Evolutionary conservation across 2,797 vertebrate species (phyloP).

Genomic region (Perodicticus potto): DNA sequence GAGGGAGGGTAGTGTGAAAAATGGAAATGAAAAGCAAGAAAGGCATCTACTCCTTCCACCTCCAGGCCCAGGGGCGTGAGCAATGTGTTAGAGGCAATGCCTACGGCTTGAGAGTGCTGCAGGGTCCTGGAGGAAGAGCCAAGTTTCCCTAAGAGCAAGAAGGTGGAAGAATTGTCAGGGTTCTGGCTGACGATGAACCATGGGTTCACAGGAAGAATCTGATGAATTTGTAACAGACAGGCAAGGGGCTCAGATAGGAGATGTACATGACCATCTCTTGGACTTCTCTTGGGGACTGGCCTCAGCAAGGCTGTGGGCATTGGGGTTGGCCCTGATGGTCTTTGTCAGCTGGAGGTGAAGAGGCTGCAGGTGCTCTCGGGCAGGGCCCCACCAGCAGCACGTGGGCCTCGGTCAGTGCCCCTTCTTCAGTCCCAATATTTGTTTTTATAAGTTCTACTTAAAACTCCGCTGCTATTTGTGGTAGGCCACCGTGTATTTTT

Average conservation of each 20-base stretch:
- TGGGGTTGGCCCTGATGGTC: neutral
- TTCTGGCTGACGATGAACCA: neutral
- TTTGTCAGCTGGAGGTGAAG: neutral
- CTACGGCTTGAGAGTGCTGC: too few species aligned
- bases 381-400: neutral
- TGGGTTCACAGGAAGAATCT: neutral
- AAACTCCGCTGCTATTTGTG: neutral
- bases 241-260: neutral
- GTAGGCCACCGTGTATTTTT: neutral
- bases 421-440: neutral
- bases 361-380: neutral
- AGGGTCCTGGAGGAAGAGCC: neutral
- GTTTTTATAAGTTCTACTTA: neutral
- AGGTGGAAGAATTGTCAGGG: neutral
- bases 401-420: accelerated
- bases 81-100: neutral
- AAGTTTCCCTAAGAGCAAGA: neutral
- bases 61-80: neutral
- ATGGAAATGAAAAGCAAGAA: neutral
- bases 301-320: neutral
- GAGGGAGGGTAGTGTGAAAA: neutral
- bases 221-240: neutral
- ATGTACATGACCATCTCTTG: neutral
- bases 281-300: neutral
- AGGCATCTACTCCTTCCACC: neutral